Conservation (phyloP, 1,140 invertebrate genomes). For the Hormaphis cornu region DNA sequence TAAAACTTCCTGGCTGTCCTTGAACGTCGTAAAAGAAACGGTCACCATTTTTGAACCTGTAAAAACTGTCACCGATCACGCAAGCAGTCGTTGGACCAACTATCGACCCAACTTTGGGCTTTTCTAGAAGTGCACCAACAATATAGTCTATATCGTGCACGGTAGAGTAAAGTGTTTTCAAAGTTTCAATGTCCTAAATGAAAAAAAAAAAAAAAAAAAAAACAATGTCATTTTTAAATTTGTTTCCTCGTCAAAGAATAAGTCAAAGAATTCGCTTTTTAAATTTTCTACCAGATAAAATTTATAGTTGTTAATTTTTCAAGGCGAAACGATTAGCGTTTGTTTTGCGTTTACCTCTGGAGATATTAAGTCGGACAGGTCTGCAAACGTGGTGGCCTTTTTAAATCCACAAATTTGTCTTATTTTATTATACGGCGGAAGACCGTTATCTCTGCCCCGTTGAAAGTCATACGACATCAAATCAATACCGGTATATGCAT, state of each 20-base stretch:
- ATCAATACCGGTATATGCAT: slow-evolving; percentile 60
- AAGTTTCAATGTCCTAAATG: slow-evolving; percentile 12
- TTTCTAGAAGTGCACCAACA: slow-evolving; percentile 81
- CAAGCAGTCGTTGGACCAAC: slow-evolving; percentile 85
- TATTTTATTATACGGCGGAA: slow-evolving; percentile 69
- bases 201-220: no score
- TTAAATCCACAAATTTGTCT: slow-evolving; percentile 66
- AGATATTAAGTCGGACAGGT: slow-evolving; percentile 35
- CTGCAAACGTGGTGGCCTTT: slow-evolving; percentile 50
- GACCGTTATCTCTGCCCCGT: slow-evolving; percentile 78
- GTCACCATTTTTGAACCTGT: slow-evolving; percentile 67
- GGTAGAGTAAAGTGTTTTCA: slow-evolving; percentile 50
- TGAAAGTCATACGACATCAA: slow-evolving; percentile 77
- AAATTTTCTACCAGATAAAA: no score
- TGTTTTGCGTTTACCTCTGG: background rate
- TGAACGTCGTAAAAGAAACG: slow-evolving; percentile 72
- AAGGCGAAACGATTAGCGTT: no score
- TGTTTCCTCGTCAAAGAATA: no score
- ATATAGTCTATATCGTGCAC: slow-evolving; percentile 86
- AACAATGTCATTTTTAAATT: no score
- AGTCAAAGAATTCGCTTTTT: no score
- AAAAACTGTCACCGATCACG: slow-evolving; percentile 81
- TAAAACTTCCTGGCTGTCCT: slow-evolving; percentile 55
- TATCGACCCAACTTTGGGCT: slow-evolving; percentile 62
- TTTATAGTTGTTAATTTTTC: no score